These are phyloP conservation scores for Pentamera pediparva DNA, from an alignment of 53 echinoderm and acorn worm species.

Conservation along the genomic window DNA sequence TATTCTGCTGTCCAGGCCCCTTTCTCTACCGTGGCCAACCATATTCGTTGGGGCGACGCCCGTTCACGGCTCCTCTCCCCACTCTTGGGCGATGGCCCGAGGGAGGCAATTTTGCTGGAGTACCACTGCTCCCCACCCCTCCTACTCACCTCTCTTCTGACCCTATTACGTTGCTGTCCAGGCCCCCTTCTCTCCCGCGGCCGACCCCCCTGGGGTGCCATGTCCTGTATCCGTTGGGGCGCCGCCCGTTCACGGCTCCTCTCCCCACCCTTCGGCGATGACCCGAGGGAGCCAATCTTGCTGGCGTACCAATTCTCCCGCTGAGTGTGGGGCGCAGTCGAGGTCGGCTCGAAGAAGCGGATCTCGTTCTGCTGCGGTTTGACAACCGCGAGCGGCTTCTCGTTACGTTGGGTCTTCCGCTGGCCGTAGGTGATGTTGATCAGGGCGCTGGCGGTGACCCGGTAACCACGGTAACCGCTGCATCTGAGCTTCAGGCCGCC, in stretches of 20 bases:
- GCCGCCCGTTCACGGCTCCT: not conserved
- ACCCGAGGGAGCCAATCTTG: constrained; percentile 41
- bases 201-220: too few relatives aligned
- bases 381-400: constrained; percentile 81
- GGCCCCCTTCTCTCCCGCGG: too few relatives aligned
- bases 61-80: not conserved
- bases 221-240: too few relatives aligned
- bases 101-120: constrained; percentile 26
- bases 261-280: not conserved
- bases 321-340: constrained; percentile 43
- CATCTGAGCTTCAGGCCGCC: constrained; percentile 73
- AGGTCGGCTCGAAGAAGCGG: constrained; percentile 21
- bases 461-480: constrained; percentile 67
- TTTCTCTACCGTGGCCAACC: too few relatives aligned
- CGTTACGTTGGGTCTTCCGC: constrained; percentile 51
- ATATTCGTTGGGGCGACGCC: not conserved
- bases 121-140: constrained; percentile 49
- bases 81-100: constrained; percentile 4
- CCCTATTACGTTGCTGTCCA: too few relatives aligned
- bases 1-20: too few relatives aligned
- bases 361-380: constrained; percentile 66
- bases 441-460: constrained; percentile 64
- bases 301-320: constrained; percentile 46
- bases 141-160: too few relatives aligned
- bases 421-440: constrained; percentile 82